Conservation (phyloP, 2,888 invertebrate species). For the Hyles lineata region DNA sequence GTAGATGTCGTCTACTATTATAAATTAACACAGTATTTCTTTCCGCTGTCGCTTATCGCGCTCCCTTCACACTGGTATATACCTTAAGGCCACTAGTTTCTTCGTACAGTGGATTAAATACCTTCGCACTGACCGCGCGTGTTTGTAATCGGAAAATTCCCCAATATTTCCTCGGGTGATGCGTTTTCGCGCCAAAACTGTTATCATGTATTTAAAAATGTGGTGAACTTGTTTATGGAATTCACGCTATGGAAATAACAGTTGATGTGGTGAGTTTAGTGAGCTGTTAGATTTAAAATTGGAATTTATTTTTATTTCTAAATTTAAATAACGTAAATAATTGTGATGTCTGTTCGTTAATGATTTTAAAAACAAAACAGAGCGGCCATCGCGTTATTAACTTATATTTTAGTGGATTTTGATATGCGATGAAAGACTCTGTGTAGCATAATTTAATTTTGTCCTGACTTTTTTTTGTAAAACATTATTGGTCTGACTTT, state of each 20-base stretch:
- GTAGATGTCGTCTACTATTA: background rate
- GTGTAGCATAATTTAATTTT: no score
- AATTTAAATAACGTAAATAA: background rate
- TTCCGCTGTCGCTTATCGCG: conserved; percentile 27
- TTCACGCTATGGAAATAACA: conserved; percentile 66
- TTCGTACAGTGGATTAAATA: conserved; percentile 57
- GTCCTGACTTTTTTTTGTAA: no score
- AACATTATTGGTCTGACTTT: no score
- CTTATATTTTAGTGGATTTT: no score
- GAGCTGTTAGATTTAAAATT: background rate
- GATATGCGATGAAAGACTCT: no score
- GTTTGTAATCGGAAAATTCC: conserved; percentile 49
- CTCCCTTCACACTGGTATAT: background rate
- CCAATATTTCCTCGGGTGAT: conserved; percentile 41
- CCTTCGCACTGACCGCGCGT: conserved; percentile 54
- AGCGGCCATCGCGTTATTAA: no score
- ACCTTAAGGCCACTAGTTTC: conserved; percentile 38
- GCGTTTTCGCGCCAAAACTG: conserved; percentile 43
- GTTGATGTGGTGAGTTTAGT: conserved; percentile 73
- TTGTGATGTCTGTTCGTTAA: no score
- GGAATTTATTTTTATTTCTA: background rate
- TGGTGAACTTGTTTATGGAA: conserved; percentile 20
- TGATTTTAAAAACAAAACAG: no score
- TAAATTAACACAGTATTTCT: background rate
- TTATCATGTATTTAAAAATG: conserved; percentile 36